Base-by-base conservation (phyloP, 92 coral and sea anemone genomes). In the Muricea muricata region DNA sequence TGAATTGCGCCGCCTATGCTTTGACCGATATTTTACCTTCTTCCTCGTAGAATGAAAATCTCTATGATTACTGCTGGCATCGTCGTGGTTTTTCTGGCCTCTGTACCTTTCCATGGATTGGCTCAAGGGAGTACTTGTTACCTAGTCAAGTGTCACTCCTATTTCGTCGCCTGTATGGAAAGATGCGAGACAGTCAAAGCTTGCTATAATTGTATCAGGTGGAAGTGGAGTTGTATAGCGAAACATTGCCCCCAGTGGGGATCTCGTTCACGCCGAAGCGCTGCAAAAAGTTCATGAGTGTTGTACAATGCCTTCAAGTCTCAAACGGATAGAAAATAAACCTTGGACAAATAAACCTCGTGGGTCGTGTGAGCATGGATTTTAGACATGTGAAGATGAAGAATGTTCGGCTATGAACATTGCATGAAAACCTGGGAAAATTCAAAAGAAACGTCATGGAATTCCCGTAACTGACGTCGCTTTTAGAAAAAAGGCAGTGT, bases 181-280 rank as follows among this genome's bases (percentile, higher is more conserved):
- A 15, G 37, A 2, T 63, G 70, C 18, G 70, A 6, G 6, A 63
- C 37, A 0, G 18, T 28, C 70, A 63, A 63, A n/a, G 23, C 33
- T 63, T 63, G 70, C 30, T 28, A 11, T 6, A 13, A 63, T 15
- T 63, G 70, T 13, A 63, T 63, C n/a, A 63, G 1, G 70, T 63
- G 70, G 70, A 63, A 63, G 23, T 63, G 70, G 70, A 24, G n/a
- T 63, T 63, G 70, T 63, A 20, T 63, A 28, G 70, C 34, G 37
- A 29, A 32, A 3, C 1, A 63, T 26, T 63, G 70, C 70, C 37
- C 2, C 2, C 6, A 26, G 14, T 28, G 21, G 3, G 70, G 12
- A 30, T 28, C 18, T 26, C 70, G 37, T 15, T 39, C 37, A 10
- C 70, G 70, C 3, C 70, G 70, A 63, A 63, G 37, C 3, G 3